These are phyloP conservation scores for Chondrosia reniformis DNA, from an alignment of 37 sponge, comb jelly and placozoan genomes.

Conservation along the genomic window DNA sequence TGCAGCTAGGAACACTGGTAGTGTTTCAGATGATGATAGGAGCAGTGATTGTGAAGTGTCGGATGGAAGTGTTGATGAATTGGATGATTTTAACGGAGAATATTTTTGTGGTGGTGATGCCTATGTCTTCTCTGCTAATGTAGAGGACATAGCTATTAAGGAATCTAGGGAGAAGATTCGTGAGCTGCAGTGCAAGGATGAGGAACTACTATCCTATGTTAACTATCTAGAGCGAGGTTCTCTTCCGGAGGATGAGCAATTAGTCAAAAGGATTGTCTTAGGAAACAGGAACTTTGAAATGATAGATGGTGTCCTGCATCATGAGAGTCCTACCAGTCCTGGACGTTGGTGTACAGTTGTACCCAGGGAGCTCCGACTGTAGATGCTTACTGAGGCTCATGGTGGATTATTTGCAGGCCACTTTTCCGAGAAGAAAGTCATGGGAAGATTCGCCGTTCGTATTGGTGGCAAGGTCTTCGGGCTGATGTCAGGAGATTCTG, in stretches of 20 bases:
- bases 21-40: no score
- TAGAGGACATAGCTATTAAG: no score
- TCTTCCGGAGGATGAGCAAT: conserved; percentile 21
- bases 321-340: not conserved
- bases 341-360: not conserved
- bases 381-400: not conserved
- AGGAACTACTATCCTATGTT: no score
- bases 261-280: not conserved
- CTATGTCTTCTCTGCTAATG: no score
- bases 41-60: no score
- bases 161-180: no score
- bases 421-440: conserved; percentile 29
- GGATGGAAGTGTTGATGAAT: no score
- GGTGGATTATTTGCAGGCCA: conserved; percentile 1
- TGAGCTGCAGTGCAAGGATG: no score
- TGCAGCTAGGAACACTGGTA: no score
- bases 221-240: not conserved
- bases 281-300: not conserved
- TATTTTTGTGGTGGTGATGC: no score
- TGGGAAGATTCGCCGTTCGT: not conserved
- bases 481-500: conserved; percentile 25
- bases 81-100: no score
- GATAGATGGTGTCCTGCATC: not conserved
- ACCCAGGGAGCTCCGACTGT: not conserved
- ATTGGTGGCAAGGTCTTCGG: conserved; percentile 42